Base-by-base conservation (phyloP, 2,113 vertebrate genomes). In the Pseudorectes ferrugineus region DNA sequence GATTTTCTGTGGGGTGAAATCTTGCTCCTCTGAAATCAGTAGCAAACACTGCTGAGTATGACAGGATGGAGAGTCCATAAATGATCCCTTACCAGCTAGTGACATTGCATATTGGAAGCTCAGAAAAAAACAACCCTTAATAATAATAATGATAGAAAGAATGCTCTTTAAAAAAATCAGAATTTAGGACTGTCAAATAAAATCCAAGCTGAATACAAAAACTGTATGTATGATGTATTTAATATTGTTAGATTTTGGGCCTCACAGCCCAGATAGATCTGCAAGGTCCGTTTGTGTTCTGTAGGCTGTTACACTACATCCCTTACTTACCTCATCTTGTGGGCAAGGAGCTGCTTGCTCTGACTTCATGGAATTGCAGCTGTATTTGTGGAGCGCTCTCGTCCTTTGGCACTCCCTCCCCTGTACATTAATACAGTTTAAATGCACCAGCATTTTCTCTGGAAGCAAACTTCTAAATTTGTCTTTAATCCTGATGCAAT, bases 311-410 rank as follows among this genome's bases (percentile, higher is more conserved):
- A 75, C 77, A 35, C 83, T 97, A 38, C 72, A 66, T 94, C 95
- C 75, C 84, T 88, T 92, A 67, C 95, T 98, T 96, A 97, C 96
- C 91, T 98, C 97, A 97, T 97, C 96, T 29, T 96, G 97, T 97
- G 95, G 96, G 92, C 96, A 97, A 96, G 93, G 94, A 97, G 92
- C 96, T 98, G 93, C 96, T 96, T 95, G 93, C 58, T 97, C 94
- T 97, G 91, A 95, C 81, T 95, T 97, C 90, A 97, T 96, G 97
- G 95, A 97, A 97, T 28, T 95, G 93, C 95, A 97, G 96, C 97
- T 98, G 97, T 97, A 97, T 97, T 97, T 97, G 96, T 96, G 92
- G 95, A 98, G 96, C 94, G 96, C 89, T 97, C 90, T 95, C 0
- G 89, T 93, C 88, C 89, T 96, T 81, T 97, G 96, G 95, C 96